A percentile compares a stretch with the other conserved stretches of the same genome.
Conservation (phyloP, 1,140 invertebrate genomes). For the Cotesia glomerata region DNA sequence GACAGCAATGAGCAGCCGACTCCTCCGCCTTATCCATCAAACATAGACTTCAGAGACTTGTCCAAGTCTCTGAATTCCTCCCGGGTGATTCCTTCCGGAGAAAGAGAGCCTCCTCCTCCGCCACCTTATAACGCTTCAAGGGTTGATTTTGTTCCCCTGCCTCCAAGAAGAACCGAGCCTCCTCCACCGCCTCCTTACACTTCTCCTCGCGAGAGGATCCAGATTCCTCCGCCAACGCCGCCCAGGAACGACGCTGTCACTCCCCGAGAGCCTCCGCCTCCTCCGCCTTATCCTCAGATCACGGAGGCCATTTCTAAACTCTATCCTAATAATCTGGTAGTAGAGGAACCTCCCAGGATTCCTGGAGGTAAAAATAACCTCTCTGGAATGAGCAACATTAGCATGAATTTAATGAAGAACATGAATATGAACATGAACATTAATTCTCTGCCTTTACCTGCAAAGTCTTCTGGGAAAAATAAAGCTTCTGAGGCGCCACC, state of each 20-base stretch:
- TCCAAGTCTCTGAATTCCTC: constrained; percentile 40
- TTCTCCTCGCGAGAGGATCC: constrained; percentile 50
- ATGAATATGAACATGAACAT: background rate
- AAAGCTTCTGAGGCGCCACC: constrained; percentile 20
- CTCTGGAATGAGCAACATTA: no score
- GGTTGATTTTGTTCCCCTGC: constrained; percentile 50
- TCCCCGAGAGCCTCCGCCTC: constrained; percentile 56
- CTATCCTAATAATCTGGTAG: constrained; percentile 23
- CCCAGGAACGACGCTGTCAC: constrained; percentile 58
- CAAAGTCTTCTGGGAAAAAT: background rate
- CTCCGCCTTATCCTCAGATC: constrained; percentile 67
- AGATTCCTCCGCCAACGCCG: constrained; percentile 59
- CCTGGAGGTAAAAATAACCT: background rate
- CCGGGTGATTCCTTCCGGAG: constrained; percentile 36
- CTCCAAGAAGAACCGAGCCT: constrained; percentile 48
- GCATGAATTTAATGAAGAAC: background rate
- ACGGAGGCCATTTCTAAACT: constrained; percentile 43
- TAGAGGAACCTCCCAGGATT: constrained; percentile 26
- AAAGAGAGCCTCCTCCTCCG: constrained; percentile 48
- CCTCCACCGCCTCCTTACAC: constrained; percentile 54
- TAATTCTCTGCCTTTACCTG: background rate
- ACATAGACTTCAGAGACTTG: constrained; percentile 41
- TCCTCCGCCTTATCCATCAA: constrained; percentile 53
- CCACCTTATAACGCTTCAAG: constrained; percentile 52
- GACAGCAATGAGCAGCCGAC: constrained; percentile 66